Evolutionary conservation across 1,140 invertebrate species (phyloP).

Genomic region (Trialeurodes vaporariorum): DNA sequence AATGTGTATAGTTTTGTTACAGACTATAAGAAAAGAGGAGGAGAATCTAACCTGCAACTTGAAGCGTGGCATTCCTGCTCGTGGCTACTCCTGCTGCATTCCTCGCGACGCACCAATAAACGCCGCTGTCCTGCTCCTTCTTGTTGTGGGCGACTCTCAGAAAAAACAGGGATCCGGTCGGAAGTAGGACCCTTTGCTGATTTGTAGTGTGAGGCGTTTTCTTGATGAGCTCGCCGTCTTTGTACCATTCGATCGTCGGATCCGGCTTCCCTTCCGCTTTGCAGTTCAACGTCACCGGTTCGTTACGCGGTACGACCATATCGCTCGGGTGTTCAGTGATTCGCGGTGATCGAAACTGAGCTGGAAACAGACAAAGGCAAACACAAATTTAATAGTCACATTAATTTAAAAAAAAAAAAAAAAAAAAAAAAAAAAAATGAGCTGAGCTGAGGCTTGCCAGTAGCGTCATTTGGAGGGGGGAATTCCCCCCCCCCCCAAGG

Average conservation of each 20-base stretch:
- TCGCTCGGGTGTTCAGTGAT: slow-evolving; percentile 29
- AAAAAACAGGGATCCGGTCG: slow-evolving; percentile 27
- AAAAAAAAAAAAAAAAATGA: too few species aligned
- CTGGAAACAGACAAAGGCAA: slow-evolving; percentile 18
- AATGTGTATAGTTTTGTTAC: too few species aligned
- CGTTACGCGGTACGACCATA: slow-evolving; percentile 64
- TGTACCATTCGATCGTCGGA: slow-evolving; percentile 81
- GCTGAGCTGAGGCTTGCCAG: too few species aligned
- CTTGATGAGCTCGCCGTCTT: slow-evolving; percentile 60
- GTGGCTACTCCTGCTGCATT: slow-evolving; percentile 71
- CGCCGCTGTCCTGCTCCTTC: slow-evolving; percentile 71
- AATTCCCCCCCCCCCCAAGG: too few species aligned
- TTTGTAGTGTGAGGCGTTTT: slow-evolving; percentile 33
- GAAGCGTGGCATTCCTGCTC: slow-evolving; percentile 57
- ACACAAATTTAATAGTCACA: neutral
- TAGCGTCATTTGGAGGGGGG: too few species aligned
- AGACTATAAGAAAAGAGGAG: neutral
- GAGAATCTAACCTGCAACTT: slow-evolving; percentile 56
- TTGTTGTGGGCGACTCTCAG: slow-evolving; percentile 65
- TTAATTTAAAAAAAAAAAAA: neutral
- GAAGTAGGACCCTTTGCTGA: slow-evolving; percentile 24
- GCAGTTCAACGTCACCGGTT: slow-evolving; percentile 82
- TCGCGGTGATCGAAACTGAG: slow-evolving; percentile 26
- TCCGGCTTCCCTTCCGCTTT: slow-evolving; percentile 84
- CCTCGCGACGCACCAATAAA: slow-evolving; percentile 75